Percentiles rank a stretch among this genome's conserved stretches.
These are phyloP conservation scores for Chrosomus eos DNA, from an alignment of 2,797 vertebrate genomes.

Conservation along the genomic window DNA sequence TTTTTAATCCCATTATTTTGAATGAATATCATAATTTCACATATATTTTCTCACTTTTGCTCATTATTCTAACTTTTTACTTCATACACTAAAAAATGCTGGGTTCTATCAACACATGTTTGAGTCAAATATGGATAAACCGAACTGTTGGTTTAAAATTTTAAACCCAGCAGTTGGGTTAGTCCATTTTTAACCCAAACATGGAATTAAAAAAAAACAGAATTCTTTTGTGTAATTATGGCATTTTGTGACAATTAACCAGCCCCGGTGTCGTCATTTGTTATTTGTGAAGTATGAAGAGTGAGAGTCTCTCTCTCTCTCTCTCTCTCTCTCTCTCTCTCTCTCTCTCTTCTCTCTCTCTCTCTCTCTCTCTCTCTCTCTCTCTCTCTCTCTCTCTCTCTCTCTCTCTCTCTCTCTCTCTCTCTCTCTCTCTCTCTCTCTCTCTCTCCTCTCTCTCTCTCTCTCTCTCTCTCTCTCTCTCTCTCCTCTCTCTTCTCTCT, in stretches of 20 bases:
- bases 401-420: too few relatives aligned
- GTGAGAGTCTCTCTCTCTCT: too few relatives aligned
- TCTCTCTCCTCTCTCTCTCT: too few relatives aligned
- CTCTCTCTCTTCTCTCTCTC: too few relatives aligned
- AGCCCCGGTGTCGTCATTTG: neutral
- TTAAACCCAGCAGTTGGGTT: neutral
- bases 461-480: too few relatives aligned
- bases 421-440: too few relatives aligned
- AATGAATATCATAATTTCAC: neutral
- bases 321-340: too few relatives aligned
- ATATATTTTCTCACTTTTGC: neutral
- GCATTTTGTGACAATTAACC: neutral
- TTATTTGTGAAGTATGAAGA: neutral
- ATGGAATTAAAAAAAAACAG: neutral
- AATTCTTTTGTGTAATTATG: neutral
- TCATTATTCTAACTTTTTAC: neutral
- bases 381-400: too few relatives aligned
- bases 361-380: too few relatives aligned
- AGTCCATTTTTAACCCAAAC: neutral
- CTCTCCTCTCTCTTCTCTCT: too few relatives aligned
- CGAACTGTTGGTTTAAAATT: neutral
- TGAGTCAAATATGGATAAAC: neutral
- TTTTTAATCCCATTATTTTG: too few relatives aligned
- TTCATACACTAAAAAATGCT: neutral
- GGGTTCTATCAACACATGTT: neutral